phyloP scores from a whole-genome alignment of 2,888 invertebrate species.

The Chalcis sispes region DNA sequence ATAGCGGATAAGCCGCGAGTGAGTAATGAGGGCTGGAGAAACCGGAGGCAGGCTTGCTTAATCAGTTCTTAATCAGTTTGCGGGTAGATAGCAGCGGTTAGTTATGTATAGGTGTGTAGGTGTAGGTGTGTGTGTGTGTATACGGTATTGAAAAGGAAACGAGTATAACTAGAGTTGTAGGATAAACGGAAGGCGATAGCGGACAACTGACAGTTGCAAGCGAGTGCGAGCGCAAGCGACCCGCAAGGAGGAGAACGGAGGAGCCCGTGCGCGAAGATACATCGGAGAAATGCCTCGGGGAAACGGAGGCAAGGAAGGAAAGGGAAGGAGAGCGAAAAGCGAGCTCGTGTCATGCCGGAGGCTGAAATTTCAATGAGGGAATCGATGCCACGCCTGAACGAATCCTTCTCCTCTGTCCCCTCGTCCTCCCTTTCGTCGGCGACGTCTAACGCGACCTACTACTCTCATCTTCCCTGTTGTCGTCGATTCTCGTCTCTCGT shows the following conservation, averaged over 20 bases:
- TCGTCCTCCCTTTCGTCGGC: slow-evolving; percentile 4
- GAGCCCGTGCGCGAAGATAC: too few relatives aligned
- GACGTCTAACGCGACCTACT: slow-evolving; percentile 10
- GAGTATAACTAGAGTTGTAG: too few relatives aligned
- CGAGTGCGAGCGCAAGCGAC: too few relatives aligned
- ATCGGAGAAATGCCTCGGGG: slow-evolving; percentile 18
- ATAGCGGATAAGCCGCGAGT: too few relatives aligned
- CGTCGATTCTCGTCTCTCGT: background rate
- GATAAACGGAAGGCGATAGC: too few relatives aligned
- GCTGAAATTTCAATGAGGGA: slow-evolving; percentile 50
- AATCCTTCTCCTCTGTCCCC: slow-evolving; percentile 13
- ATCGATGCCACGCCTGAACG: slow-evolving; percentile 40
- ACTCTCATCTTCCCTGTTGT: background rate
- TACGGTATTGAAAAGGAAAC: background rate
- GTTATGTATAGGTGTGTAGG: background rate
- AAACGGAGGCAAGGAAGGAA: slow-evolving; percentile 18
- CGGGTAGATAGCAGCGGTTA: background rate
- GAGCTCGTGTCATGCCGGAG: slow-evolving; percentile 32
- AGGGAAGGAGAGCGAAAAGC: slow-evolving; percentile 1
- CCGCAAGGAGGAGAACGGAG: too few relatives aligned
- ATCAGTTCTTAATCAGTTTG: slow-evolving; percentile 17
- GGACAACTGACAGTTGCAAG: too few relatives aligned
- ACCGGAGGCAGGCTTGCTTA: background rate
- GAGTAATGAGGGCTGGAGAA: too few relatives aligned
- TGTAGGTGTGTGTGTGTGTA: background rate